These are phyloP conservation scores for Acrossocheilus fasciatus DNA, from an alignment of 2,797 vertebrate species.

Conservation along the genomic window DNA sequence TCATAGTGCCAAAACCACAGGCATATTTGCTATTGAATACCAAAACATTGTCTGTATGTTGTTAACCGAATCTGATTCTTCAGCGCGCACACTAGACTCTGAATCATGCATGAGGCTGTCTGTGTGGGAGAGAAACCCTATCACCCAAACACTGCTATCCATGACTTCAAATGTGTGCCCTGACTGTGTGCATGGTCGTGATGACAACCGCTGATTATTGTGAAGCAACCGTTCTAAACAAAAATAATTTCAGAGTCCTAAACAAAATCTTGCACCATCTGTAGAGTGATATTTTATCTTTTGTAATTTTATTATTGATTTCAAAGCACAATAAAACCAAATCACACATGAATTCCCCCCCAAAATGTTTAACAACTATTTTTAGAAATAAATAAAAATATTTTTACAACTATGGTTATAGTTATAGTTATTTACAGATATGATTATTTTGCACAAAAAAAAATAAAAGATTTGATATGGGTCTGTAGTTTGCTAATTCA, in stretches of 20 bases:
- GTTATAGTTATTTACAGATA: no score
- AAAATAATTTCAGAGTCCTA: background rate
- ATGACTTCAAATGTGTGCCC: constrained; percentile 15
- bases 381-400: background rate
- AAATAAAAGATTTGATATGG: no score
- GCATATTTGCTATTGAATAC: constrained; percentile 27
- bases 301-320: background rate
- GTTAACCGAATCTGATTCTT: constrained; percentile 46
- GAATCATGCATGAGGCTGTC: constrained; percentile 62
- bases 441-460: no score
- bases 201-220: constrained; percentile 22
- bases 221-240: background rate
- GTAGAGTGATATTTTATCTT: background rate
- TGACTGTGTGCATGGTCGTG: constrained; percentile 46
- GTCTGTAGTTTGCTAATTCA: no score
- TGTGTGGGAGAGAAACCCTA: constrained; percentile 65
- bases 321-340: background rate
- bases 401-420: background rate
- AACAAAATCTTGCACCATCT: background rate
- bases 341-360: no score
- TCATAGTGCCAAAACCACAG: background rate
- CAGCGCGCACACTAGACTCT: constrained; percentile 41
- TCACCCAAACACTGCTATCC: constrained; percentile 49
- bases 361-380: no score
- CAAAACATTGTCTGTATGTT: constrained; percentile 33